phyloP scores from a whole-genome alignment of 2,888 invertebrate species.

The Dryadula phaetusa region DNA sequence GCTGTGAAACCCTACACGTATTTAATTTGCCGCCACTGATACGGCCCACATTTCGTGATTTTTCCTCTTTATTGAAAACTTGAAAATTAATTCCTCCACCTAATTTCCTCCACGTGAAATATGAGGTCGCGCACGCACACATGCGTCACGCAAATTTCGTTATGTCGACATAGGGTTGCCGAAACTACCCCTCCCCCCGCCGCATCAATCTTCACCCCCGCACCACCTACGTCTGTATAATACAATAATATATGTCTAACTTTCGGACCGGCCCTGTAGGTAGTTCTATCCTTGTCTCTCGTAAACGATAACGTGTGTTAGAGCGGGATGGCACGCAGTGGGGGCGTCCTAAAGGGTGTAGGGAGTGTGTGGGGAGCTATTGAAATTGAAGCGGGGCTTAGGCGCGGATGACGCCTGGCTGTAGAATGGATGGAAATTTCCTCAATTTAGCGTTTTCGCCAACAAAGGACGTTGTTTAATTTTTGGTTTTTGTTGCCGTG shows the following conservation, averaged over 20 bases:
- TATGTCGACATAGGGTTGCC: slow-evolving; percentile 81
- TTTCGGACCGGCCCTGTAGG: slow-evolving; percentile 84
- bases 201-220: slow-evolving; percentile 83
- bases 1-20: slow-evolving; percentile 60
- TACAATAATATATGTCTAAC: slow-evolving; percentile 84
- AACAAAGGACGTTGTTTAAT: slow-evolving; percentile 84
- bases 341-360: slow-evolving; percentile 84
- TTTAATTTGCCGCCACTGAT: slow-evolving; percentile 64
- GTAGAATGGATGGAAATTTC: slow-evolving; percentile 85
- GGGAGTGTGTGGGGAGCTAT: slow-evolving; percentile 82
- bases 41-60: slow-evolving; percentile 60
- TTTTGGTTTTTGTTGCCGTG: slow-evolving; percentile 78
- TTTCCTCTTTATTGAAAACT: slow-evolving; percentile 79
- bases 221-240: slow-evolving; percentile 82
- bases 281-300: slow-evolving; percentile 61
- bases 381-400: slow-evolving; percentile 85
- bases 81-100: slow-evolving; percentile 80
- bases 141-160: slow-evolving; percentile 79
- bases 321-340: slow-evolving; percentile 63
- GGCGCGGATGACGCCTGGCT: slow-evolving; percentile 84
- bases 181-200: slow-evolving; percentile 74
- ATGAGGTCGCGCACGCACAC: slow-evolving; percentile 74
- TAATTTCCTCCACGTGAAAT: slow-evolving; percentile 80
- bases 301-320: slow-evolving; percentile 46
- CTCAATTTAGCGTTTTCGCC: slow-evolving; percentile 84